Conservation (phyloP, 2,888 invertebrate species). For the Trachelus stipa region DNA sequence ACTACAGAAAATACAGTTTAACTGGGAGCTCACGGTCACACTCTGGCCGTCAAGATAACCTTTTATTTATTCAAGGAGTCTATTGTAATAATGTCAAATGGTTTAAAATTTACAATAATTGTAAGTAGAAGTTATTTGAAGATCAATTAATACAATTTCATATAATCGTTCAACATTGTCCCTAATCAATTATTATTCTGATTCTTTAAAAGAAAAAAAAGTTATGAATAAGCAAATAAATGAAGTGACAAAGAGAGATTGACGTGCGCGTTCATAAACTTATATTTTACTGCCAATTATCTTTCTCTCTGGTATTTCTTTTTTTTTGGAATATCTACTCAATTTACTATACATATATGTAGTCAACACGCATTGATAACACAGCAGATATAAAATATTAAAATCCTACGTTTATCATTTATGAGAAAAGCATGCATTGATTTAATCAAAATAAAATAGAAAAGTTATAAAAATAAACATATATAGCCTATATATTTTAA, state of each 20-base stretch:
- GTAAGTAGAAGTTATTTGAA: not conserved
- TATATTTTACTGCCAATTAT: not conserved
- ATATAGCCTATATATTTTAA: not conserved
- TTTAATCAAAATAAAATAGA: not conserved
- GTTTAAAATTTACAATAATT: not conserved
- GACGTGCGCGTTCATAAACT: not conserved
- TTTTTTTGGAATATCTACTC: not conserved
- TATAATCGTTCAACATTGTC: not conserved
- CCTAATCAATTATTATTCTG: not conserved
- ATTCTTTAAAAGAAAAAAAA: not conserved
- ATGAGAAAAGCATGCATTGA: not conserved
- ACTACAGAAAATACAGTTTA: not conserved
- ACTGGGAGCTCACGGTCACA: not conserved
- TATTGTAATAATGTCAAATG: not conserved
- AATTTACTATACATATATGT: not conserved
- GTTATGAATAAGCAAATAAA: not conserved
- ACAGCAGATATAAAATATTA: not conserved
- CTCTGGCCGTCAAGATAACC: constrained; percentile 27
- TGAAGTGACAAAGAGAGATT: not conserved
- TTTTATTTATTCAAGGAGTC: constrained; percentile 3
- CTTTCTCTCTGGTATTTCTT: not conserved
- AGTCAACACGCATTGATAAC: not conserved
- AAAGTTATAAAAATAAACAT: not conserved
- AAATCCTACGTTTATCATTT: not conserved
- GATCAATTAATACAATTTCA: not conserved